Evolutionary conservation across 2,113 vertebrate genomes (phyloP).

Genomic region (Poeciliopsis turrubarensis): DNA sequence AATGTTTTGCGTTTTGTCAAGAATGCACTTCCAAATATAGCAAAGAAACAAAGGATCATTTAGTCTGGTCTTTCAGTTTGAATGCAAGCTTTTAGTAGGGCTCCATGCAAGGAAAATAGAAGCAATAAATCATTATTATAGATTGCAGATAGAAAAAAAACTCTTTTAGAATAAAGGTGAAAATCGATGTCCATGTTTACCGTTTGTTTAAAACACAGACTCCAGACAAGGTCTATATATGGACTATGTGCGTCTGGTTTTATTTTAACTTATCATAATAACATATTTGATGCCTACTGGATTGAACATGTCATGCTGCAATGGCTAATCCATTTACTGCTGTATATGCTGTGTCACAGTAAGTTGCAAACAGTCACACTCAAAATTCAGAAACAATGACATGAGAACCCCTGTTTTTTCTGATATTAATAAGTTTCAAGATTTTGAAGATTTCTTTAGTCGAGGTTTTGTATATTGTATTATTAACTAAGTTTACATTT

Average conservation of each 20-base stretch:
- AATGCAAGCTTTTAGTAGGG: conserved; percentile 7
- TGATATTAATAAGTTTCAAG: background rate
- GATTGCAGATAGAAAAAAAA: background rate
- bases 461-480: background rate
- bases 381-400: conserved; percentile 44
- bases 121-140: conserved; percentile 10
- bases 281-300: conserved; percentile 63
- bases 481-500: background rate
- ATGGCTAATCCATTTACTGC: conserved; percentile 36
- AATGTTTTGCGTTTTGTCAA: conserved; percentile 23
- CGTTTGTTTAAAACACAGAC: conserved; percentile 24
- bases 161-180: background rate
- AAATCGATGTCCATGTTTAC: background rate
- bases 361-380: conserved; percentile 36
- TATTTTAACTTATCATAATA: conserved; percentile 45
- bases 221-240: conserved; percentile 32
- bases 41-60: background rate
- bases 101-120: background rate
- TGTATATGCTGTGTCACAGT: conserved; percentile 61
- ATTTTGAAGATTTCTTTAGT: background rate
- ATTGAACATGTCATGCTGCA: conserved; percentile 47
- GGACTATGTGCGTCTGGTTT: conserved; percentile 40
- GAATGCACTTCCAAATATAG: conserved; percentile 17
- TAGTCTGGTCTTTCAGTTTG: background rate
- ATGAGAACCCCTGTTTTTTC: conserved; percentile 32